Conservation (phyloP, 64 coral and sea anemone genomes). For the Stylophora pistillata region DNA sequence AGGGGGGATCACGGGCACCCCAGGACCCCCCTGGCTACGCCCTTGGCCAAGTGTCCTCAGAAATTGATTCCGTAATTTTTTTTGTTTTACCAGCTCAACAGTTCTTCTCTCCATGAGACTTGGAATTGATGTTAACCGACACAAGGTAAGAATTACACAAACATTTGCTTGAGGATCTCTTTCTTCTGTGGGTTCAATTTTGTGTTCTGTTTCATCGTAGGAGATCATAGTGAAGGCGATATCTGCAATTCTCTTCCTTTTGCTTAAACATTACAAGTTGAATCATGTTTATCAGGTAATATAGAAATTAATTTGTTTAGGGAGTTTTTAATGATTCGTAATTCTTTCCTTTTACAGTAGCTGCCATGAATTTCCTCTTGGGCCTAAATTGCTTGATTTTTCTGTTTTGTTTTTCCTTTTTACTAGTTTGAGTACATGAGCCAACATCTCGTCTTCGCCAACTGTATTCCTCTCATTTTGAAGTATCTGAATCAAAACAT, state of each 20-base stretch:
- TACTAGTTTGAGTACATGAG: slow-evolving; percentile 96
- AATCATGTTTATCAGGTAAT: slow-evolving; percentile 94
- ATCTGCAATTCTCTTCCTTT: slow-evolving; percentile 83
- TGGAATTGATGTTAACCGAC: slow-evolving; percentile 96
- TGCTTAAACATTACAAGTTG: slow-evolving; percentile 92
- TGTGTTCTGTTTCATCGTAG: slow-evolving; percentile 22
- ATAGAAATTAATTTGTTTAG: not conserved
- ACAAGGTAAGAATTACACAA: slow-evolving; percentile 62
- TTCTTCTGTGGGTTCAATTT: not conserved
- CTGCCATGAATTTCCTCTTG: no score
- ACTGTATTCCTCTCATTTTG: slow-evolving; percentile 96
- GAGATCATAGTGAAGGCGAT: slow-evolving; percentile 96
- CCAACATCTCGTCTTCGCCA: slow-evolving; percentile 94
- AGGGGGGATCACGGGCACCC: no score
- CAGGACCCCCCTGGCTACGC: no score
- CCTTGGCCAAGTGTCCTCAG: not conserved
- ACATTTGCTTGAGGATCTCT: not conserved
- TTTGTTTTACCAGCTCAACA: slow-evolving; percentile 59
- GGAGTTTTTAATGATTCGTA: not conserved
- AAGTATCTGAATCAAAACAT: slow-evolving; percentile 98
- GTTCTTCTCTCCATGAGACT: slow-evolving; percentile 95
- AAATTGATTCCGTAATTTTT: not conserved
- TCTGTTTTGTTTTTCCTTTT: not conserved
- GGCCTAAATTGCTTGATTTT: no score
- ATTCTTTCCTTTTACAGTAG: no score